A percentile compares a stretch with the other conserved stretches of the same genome.
These are phyloP conservation scores for Archocentrus centrarchus DNA, from an alignment of 2,113 vertebrate genomes.

Conservation along the genomic window DNA sequence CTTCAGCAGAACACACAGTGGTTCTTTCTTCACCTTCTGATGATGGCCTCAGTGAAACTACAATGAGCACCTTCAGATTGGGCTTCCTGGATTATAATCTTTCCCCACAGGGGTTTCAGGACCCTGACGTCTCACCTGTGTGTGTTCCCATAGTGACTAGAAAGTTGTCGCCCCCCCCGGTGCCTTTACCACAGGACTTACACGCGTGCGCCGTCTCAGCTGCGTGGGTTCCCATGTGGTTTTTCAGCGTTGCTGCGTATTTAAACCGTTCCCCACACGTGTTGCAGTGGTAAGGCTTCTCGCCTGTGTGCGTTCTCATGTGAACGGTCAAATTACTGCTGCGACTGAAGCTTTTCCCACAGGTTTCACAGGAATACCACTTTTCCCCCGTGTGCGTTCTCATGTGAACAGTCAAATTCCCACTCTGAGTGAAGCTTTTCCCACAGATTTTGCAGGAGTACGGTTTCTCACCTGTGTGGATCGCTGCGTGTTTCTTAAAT, in stretches of 20 bases:
- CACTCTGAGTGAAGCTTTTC: slow-evolving; percentile 10
- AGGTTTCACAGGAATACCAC: neutral
- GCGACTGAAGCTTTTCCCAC: neutral
- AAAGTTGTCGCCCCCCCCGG: neutral
- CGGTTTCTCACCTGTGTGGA: neutral
- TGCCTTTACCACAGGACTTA: neutral
- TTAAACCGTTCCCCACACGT: slow-evolving; percentile 3
- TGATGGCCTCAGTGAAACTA: neutral
- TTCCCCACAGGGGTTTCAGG: neutral
- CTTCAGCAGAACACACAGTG: neutral
- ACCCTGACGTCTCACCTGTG: neutral
- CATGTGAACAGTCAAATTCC: neutral
- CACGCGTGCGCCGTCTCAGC: neutral
- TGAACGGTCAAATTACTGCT: neutral
- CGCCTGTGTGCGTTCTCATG: slow-evolving; percentile 1
- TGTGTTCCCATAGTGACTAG: neutral
- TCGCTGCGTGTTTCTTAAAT: accelerated
- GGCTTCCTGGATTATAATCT: neutral
- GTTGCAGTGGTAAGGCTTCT: slow-evolving; percentile 10
- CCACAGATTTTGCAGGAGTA: neutral
- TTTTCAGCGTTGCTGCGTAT: neutral
- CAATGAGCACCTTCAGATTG: neutral
- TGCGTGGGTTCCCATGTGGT: neutral
- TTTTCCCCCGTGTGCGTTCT: neutral
- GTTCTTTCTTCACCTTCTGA: too few relatives aligned